Evolutionary conservation across 1,140 invertebrate species (phyloP), one percentile per base, ranked within the genome.

Genomic region (Bacillus rossius): DNA sequence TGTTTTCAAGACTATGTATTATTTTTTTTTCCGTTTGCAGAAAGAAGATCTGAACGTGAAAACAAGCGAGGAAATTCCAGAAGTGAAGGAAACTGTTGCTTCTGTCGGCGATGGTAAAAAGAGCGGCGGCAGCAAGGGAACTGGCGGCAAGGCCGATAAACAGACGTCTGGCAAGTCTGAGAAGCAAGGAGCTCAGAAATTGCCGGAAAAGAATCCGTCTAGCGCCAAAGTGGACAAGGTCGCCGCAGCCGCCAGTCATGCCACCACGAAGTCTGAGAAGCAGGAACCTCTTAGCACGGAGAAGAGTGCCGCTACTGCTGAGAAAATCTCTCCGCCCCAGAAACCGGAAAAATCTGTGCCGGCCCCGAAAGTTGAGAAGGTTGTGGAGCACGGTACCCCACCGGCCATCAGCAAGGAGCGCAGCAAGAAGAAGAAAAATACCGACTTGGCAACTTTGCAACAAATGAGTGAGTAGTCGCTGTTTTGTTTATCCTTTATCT

Each of bases 361-460:
- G 4, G 49, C 26, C 17, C 16, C 20, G 29, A 25, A 51, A 14
- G 16, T 26, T 34, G 49, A 17, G 17, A 4, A 17, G 17, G 7
- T 63, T 64, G 50, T 57, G 16, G 55, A 61, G 16, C 19, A 52
- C 40, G 66, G 66, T 53, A 61, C 61, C 10, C 64, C 60, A 34
- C 40, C 52, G 10, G 25, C 22, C 10, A n/a, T 37, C 25, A 41
- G 13, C 4, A 57, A 57, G 19, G 55, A 57, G 3, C 42, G 34
- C n/a, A 48, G 17, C 26, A 48, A 26, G n/a, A 79, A 76, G 64
- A 70, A 70, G 64, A 78, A 76, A 72, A 78, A 79, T 66, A 65
- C 55, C 52, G 77, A 78, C 59, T 69, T 75, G 47, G 34, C 70
- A 1, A 74, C 76, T 29, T 69, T 73, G 7, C 75, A 77, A 60